Conservation (phyloP, 2,888 invertebrate species). For the Bembecia ichneumoniformis region DNA sequence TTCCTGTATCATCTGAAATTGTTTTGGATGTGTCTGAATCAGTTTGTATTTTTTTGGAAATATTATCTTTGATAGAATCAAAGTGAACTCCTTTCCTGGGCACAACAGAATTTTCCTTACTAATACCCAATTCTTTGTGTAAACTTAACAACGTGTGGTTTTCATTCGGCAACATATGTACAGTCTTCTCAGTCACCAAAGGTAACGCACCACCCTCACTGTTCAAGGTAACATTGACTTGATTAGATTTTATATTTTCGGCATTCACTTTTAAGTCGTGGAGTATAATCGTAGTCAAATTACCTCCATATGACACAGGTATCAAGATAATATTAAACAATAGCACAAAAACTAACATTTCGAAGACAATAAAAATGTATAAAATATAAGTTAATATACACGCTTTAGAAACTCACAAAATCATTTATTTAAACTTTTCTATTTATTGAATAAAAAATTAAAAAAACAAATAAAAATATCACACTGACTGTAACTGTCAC, state of each 20-base stretch:
- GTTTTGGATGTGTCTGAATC: neutral
- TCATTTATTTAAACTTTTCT: no score
- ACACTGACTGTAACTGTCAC: no score
- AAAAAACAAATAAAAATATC: no score
- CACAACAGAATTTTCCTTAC: constrained; percentile 25
- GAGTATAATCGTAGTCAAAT: constrained; percentile 13
- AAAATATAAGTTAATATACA: no score
- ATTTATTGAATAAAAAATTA: no score
- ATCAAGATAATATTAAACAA: constrained; percentile 24
- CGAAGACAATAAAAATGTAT: constrained; percentile 5
- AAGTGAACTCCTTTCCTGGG: constrained; percentile 29
- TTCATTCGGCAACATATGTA: constrained; percentile 27
- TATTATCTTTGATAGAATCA: constrained; percentile 8
- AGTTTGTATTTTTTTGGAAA: neutral
- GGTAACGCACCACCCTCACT: constrained; percentile 38
- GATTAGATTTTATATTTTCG: constrained; percentile 9
- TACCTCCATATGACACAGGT: constrained; percentile 18
- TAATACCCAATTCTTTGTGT: constrained; percentile 31
- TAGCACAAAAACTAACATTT: constrained; percentile 24
- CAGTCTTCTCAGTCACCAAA: constrained; percentile 3
- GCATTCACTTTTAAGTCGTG: constrained; percentile 2
- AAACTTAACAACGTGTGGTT: constrained; percentile 24
- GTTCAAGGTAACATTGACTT: constrained; percentile 23
- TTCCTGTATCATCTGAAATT: constrained; percentile 23
- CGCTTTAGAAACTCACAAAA: no score